Conservation (phyloP, 1,140 invertebrate species). For the Aphelenchoides avenae region DNA sequence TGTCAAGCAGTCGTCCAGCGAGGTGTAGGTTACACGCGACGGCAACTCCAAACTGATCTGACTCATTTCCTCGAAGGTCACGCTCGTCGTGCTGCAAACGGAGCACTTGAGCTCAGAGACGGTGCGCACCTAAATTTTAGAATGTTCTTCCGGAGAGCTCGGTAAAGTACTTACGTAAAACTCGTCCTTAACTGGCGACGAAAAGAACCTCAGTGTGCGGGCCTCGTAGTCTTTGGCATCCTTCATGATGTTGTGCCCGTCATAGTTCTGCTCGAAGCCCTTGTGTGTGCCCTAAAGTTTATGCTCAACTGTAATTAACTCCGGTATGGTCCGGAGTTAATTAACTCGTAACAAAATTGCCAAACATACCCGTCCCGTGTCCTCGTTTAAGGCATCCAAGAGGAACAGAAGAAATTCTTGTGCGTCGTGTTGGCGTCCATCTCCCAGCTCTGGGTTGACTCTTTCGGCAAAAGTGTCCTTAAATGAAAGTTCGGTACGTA, state of each 20-base stretch:
- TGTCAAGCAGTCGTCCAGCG: constrained; percentile 17
- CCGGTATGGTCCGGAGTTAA: neutral
- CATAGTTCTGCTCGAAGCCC: constrained; percentile 42
- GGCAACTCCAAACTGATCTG: constrained; percentile 27
- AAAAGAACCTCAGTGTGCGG: constrained; percentile 21
- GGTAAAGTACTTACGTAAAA: constrained; percentile 26
- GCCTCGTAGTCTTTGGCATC: constrained; percentile 29
- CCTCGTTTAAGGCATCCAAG: constrained; percentile 43
- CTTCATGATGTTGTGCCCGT: constrained; percentile 20
- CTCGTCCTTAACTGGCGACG: constrained; percentile 39
- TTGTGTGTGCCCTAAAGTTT: constrained; percentile 22
- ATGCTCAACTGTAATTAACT: neutral
- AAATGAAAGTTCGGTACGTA: neutral
- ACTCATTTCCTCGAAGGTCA: constrained; percentile 16
- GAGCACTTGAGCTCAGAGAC: constrained; percentile 19
- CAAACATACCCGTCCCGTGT: constrained; percentile 26
- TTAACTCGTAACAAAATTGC: neutral
- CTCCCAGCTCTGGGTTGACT: constrained; percentile 24
- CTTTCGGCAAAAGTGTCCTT: constrained; percentile 30
- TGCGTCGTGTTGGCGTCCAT: constrained; percentile 43
- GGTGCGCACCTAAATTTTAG: constrained; percentile 12
- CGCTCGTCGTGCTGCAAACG: constrained; percentile 14
- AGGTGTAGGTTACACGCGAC: neutral
- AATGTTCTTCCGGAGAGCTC: constrained; percentile 7
- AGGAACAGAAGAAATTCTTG: constrained; percentile 43